phyloP scores from a whole-genome alignment of 1,140 invertebrate species.

The Drosophila grimshawi region DNA sequence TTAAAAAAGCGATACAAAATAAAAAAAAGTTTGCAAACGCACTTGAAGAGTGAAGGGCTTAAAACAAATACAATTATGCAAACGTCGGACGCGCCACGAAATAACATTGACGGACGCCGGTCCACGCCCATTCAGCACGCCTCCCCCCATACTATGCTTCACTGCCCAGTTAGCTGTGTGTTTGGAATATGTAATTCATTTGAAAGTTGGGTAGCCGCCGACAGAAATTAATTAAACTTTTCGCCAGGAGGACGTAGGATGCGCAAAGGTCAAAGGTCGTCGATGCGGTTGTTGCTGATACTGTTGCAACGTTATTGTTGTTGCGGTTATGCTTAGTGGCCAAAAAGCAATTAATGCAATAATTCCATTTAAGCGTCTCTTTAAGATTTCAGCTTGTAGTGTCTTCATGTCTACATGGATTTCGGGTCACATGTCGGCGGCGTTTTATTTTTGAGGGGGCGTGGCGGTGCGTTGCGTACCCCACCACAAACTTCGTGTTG shows the following conservation, averaged over 20 bases:
- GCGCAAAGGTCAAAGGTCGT: slow-evolving; percentile 27
- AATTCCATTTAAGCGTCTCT: slow-evolving; percentile 57
- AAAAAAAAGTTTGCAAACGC: slow-evolving; percentile 41
- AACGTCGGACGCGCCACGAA: slow-evolving; percentile 39
- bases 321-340: slow-evolving; percentile 36
- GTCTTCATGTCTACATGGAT: slow-evolving; percentile 29
- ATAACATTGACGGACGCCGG: neutral
- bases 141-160: too few species aligned
- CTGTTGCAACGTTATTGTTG: slow-evolving; percentile 13
- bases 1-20: slow-evolving; percentile 44
- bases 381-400: slow-evolving; percentile 10
- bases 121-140: neutral
- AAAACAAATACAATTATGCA: slow-evolving; percentile 78
- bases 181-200: slow-evolving; percentile 79
- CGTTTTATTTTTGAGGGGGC: too few species aligned
- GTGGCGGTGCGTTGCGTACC: neutral
- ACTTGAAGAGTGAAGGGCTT: slow-evolving; percentile 34
- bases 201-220: slow-evolving; percentile 66
- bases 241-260: slow-evolving; percentile 3
- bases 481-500: neutral
- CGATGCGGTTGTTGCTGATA: neutral
- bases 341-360: slow-evolving; percentile 71
- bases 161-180: slow-evolving; percentile 41
- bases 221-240: slow-evolving; percentile 78
- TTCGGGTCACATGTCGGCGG: slow-evolving; percentile 10